Base-by-base conservation (phyloP, 35 echinoderm and acorn worm species). In the Acanthaster planci region DNA sequence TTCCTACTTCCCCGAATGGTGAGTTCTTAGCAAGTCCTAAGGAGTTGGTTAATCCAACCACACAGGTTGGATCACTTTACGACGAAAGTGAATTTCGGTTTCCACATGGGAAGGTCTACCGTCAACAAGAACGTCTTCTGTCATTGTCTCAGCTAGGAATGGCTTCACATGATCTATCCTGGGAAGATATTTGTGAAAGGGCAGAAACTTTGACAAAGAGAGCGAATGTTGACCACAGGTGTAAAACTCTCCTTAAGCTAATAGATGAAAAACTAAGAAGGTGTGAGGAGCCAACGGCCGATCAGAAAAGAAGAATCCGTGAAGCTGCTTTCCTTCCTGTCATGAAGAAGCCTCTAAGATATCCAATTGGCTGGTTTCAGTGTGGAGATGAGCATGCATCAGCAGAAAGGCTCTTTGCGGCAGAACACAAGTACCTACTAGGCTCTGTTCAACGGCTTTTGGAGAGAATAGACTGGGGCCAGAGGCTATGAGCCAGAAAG, bases 111-210 rank as follows among this genome's bases (percentile, higher is more conserved):
- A 21, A 8, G 44, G 68, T 23, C 8, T 86, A 83, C n/a, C 31
- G 30, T 8, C 52, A 26, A 31, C 14, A 26, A 30, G 40, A 82
- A 5, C 55, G 77, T 15, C 77, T 92, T 22, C 77, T 60, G 34
- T 42, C 57, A 8, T 85, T 92, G 19, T 26, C 22, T 18, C 36
- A 86, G 47, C 64, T 92, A 21, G 90, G 90, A 6, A 92, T 92
- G 90, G 78, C 78, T 56, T 60, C 54, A 68, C 38, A 85, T 29
- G 68, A 60, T 5, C 7, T 87, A 38, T 78, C 53, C 51, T 79
- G 40, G 77, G 39, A 81, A 30, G 84, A 81, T 52, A 87, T 92
- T 55, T 80, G 85, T 30, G 39, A 90, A 22, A 51, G 90, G 52
- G 78, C 84, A 59, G 9, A 42, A 34, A 32, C 44, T 27, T 32